Percentiles rank a stretch among this genome's conserved stretches.
These are phyloP conservation scores for Monomorium pharaonis DNA, from an alignment of 1,140 invertebrate species.

Conservation along the genomic window DNA sequence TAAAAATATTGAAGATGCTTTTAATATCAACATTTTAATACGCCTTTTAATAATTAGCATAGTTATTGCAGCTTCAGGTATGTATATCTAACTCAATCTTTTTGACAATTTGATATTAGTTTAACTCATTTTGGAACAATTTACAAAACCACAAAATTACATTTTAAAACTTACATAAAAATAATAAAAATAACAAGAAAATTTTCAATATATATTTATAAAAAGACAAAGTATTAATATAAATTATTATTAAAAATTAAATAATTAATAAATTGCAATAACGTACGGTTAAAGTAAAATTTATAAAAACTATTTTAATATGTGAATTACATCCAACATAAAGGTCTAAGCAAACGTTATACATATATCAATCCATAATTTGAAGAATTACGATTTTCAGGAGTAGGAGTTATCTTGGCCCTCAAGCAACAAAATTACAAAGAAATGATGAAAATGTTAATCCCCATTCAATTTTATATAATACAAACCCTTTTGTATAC, in stretches of 20 bases:
- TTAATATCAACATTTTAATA: slow-evolving; percentile 43
- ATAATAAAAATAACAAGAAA: neutral
- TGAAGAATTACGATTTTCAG: slow-evolving; percentile 18
- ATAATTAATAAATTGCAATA: neutral
- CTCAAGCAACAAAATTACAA: slow-evolving; percentile 12
- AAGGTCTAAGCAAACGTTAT: neutral
- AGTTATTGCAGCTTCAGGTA: slow-evolving; percentile 63
- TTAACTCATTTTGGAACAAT: neutral
- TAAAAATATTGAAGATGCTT: slow-evolving; percentile 53
- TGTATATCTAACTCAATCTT: neutral
- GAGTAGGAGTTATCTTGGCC: neutral
- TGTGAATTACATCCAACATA: neutral
- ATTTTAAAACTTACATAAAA: neutral
- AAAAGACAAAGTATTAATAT: neutral
- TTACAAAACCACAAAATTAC: neutral
- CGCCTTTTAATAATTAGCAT: slow-evolving; percentile 60
- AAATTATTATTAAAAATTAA: neutral
- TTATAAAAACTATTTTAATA: neutral
- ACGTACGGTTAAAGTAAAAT: no score
- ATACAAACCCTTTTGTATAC: slow-evolving; percentile 69
- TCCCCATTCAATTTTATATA: slow-evolving; percentile 13
- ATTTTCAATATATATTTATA: neutral
- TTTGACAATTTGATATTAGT: neutral
- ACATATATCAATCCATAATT: neutral
- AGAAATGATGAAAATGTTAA: slow-evolving; percentile 22